These are phyloP conservation scores for Sternotherus odoratus DNA, from an alignment of 2,797 vertebrate species.

Conservation along the genomic window DNA sequence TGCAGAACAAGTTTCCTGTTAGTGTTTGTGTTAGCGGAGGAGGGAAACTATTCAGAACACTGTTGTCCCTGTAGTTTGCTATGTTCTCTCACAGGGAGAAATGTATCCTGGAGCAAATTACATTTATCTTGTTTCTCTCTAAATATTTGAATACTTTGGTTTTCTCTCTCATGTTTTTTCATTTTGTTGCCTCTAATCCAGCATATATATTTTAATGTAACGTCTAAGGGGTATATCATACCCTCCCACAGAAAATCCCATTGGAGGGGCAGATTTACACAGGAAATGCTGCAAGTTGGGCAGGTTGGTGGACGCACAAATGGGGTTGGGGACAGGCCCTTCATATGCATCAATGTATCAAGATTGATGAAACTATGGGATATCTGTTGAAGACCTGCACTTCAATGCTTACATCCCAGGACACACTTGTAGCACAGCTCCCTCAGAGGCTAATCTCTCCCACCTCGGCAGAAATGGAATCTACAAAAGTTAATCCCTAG, in stretches of 20 bases:
- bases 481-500: neutral
- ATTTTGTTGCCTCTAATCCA: slow-evolving; percentile 31
- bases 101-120: slow-evolving; percentile 22
- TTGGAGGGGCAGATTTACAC: neutral
- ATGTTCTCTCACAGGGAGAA: slow-evolving; percentile 26
- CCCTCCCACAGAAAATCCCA: slow-evolving; percentile 5
- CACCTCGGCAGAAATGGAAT: neutral
- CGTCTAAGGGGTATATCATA: neutral
- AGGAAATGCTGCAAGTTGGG: neutral
- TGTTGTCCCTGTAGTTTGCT: neutral
- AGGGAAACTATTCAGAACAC: slow-evolving; percentile 38
- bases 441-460: neutral
- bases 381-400: neutral
- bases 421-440: neutral
- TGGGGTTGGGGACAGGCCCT: neutral
- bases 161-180: slow-evolving; percentile 37
- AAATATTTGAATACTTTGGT: slow-evolving; percentile 42
- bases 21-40: slow-evolving; percentile 5
- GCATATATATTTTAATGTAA: neutral
- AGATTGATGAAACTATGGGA: neutral
- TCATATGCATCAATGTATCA: neutral
- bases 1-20: neutral
- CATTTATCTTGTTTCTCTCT: slow-evolving; percentile 38
- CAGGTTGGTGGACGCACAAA: neutral
- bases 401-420: neutral